These are phyloP conservation scores for Byasa hedistus DNA, from an alignment of 2,888 invertebrate species.

Conservation along the genomic window DNA sequence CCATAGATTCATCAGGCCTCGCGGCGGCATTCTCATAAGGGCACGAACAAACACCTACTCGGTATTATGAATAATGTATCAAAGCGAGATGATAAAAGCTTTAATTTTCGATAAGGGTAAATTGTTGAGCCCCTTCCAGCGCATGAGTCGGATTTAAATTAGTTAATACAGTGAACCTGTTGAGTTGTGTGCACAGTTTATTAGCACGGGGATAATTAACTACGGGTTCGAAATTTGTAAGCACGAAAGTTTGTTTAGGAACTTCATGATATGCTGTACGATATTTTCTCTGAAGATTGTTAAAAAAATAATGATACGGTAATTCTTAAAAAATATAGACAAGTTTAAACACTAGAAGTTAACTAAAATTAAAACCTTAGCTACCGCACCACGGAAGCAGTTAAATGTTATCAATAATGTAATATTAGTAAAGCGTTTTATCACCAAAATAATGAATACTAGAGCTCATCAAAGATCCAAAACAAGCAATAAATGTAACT, in stretches of 20 bases:
- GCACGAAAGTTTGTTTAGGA: conserved; percentile 6
- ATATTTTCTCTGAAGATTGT: background rate
- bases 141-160: conserved; percentile 35
- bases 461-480: conserved; percentile 23
- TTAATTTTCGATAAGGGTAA: conserved; percentile 47
- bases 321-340: no score
- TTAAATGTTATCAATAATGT: background rate
- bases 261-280: background rate
- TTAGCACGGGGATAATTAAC: conserved; percentile 23
- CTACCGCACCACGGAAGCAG: no score
- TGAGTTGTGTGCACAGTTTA: conserved; percentile 28
- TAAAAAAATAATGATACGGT: background rate
- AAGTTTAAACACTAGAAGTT: no score
- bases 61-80: conserved; percentile 57
- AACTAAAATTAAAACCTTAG: no score
- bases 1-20: conserved; percentile 18
- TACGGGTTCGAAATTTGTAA: conserved; percentile 6
- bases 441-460: conserved; percentile 21
- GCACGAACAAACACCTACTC: conserved; percentile 41
- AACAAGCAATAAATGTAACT: conserved; percentile 30
- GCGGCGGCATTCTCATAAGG: conserved; percentile 37
- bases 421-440: conserved; percentile 10
- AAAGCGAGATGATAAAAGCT: conserved; percentile 54
- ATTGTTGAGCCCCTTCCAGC: conserved; percentile 39
- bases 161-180: conserved; percentile 33